These are phyloP conservation scores for Ips nitidus DNA, from an alignment of 1,140 invertebrate genomes.

Conservation along the genomic window DNA sequence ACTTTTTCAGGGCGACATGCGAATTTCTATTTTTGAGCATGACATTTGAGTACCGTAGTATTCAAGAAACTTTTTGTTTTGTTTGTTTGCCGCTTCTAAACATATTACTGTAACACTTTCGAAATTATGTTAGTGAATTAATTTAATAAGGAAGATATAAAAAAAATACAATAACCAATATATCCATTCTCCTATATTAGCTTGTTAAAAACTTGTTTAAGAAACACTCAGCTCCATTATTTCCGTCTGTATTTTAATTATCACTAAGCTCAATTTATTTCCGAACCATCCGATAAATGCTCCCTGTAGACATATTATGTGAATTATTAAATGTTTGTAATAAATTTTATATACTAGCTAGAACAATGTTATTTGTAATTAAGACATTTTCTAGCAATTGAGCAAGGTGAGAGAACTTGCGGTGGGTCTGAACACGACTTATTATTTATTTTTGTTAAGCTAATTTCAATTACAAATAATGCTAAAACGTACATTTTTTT, in stretches of 20 bases:
- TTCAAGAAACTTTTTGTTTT: too few relatives aligned
- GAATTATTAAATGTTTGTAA: slow-evolving; percentile 23
- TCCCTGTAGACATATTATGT: slow-evolving; percentile 9
- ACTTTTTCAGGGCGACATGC: too few relatives aligned
- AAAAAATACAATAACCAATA: background rate
- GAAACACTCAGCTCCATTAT: background rate
- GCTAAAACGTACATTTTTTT: slow-evolving; percentile 8
- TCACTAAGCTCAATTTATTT: slow-evolving; percentile 17
- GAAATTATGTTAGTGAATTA: too few relatives aligned
- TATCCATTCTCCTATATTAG: too few relatives aligned
- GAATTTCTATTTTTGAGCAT: too few relatives aligned
- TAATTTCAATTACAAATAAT: slow-evolving; percentile 4
- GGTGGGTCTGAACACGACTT: slow-evolving; percentile 1
- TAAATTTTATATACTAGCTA: slow-evolving; percentile 19
- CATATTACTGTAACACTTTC: too few relatives aligned
- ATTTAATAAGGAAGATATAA: background rate
- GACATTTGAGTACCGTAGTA: too few relatives aligned
- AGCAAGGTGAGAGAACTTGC: slow-evolving; percentile 11
- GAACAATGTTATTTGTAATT: slow-evolving; percentile 7
- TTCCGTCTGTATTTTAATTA: slow-evolving; percentile 6
- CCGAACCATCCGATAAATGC: slow-evolving; percentile 18
- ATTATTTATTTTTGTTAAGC: slow-evolving; percentile 20
- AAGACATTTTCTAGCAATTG: background rate
- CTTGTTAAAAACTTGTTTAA: too few relatives aligned
- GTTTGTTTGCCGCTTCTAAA: too few relatives aligned